Evolutionary conservation across 2,888 invertebrate genomes (phyloP).

Genomic region (Notodonta ziczac): DNA sequence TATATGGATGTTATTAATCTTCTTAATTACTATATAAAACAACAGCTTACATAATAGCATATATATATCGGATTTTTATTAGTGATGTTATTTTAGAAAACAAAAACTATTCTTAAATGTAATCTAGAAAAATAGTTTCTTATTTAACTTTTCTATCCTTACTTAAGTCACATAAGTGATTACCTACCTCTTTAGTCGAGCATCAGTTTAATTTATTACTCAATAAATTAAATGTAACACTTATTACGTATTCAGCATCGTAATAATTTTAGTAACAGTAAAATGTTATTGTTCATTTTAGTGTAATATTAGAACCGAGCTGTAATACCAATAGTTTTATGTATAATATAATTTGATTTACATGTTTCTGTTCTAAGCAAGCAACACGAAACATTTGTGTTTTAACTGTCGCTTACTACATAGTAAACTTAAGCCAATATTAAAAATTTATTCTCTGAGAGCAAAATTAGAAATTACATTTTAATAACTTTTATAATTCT

Average conservation of each 20-base stretch:
- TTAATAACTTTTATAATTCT: too few species aligned
- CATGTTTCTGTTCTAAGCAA: not conserved
- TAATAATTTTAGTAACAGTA: conserved; percentile 4
- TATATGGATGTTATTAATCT: not conserved
- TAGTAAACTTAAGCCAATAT: too few species aligned
- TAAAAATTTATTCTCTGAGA: too few species aligned
- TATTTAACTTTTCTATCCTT: not conserved
- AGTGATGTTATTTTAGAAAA: too few species aligned
- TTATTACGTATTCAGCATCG: not conserved
- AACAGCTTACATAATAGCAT: too few species aligned
- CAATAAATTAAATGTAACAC: conserved; percentile 5
- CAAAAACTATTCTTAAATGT: too few species aligned
- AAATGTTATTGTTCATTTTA: not conserved
- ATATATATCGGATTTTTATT: too few species aligned
- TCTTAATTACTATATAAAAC: not conserved
- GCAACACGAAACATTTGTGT: too few species aligned
- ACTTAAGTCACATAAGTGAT: not conserved
- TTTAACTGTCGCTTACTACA: too few species aligned
- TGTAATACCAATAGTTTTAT: not conserved
- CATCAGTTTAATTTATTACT: not conserved
- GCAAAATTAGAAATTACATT: too few species aligned
- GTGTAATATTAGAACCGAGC: not conserved
- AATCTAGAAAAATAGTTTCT: too few species aligned
- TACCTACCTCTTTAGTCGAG: not conserved
- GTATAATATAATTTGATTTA: not conserved